Percentiles rank a stretch among this genome's conserved stretches.
These are phyloP conservation scores for Cygnus buccinator DNA, from an alignment of 2,113 vertebrate genomes.

Conservation along the genomic window DNA sequence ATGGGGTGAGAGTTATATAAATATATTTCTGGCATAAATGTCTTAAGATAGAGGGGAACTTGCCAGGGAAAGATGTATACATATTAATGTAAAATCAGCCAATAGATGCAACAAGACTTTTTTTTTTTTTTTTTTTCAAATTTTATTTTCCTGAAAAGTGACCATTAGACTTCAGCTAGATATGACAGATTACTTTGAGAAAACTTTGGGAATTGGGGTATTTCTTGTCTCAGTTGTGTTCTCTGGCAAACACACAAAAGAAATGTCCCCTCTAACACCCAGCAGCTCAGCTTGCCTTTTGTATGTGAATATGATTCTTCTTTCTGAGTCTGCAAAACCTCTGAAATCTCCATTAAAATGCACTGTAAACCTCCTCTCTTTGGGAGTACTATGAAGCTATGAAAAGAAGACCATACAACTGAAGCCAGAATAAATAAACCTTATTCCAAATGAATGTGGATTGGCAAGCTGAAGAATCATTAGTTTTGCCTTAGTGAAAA, in stretches of 20 bases:
- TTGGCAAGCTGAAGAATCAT: slow-evolving; percentile 51
- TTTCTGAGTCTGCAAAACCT: slow-evolving; percentile 17
- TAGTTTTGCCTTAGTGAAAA: slow-evolving; percentile 45
- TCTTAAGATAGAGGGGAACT: neutral
- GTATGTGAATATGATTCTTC: neutral
- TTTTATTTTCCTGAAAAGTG: neutral
- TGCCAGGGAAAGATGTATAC: neutral
- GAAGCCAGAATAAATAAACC: slow-evolving; percentile 61
- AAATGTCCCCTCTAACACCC: neutral
- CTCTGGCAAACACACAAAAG: slow-evolving; percentile 13
- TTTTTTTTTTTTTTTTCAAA: neutral
- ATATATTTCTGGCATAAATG: neutral
- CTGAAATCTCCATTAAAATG: slow-evolving; percentile 48
- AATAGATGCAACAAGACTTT: neutral
- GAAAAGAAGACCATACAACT: neutral
- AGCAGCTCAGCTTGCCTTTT: slow-evolving; percentile 22
- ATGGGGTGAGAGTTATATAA: neutral
- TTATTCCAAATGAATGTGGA: slow-evolving; percentile 36
- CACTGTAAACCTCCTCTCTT: slow-evolving; percentile 8
- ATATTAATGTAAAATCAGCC: neutral
- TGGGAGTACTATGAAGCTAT: slow-evolving; percentile 5
- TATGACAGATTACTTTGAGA: neutral
- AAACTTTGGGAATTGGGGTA: neutral
- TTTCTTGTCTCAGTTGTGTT: neutral
- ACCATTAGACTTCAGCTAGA: neutral